Evolutionary conservation across 2,113 vertebrate species (phyloP).

Genomic region (Oryzias curvinotus): DNA sequence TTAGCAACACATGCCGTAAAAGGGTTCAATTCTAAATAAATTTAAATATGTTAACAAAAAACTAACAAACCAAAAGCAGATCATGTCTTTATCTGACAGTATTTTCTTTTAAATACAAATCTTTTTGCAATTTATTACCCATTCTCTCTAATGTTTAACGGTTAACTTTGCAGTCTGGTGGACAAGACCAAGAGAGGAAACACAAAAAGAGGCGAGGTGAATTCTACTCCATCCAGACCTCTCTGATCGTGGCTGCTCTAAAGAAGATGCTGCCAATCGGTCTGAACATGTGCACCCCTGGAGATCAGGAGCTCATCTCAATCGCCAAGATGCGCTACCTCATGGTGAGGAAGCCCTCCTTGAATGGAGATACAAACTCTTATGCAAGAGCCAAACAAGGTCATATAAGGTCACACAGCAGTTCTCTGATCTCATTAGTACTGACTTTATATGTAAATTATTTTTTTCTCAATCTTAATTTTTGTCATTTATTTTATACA

Average conservation of each 20-base stretch:
- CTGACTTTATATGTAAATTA: no score
- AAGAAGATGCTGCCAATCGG: conserved; percentile 99
- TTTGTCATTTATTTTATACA: no score
- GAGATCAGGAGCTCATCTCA: conserved; percentile 97
- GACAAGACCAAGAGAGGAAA: conserved; percentile 96
- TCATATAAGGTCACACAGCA: no score
- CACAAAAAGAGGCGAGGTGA: conserved; percentile 94
- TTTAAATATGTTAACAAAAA: no score
- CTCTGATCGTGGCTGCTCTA: conserved; percentile 94
- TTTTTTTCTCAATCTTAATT: no score
- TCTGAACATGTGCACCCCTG: conserved; percentile 97
- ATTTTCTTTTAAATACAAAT: neutral
- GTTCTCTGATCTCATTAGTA: no score
- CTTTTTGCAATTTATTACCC: neutral
- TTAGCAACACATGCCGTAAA: no score
- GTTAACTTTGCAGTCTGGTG: conserved; percentile 85
- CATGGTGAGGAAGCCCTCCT: conserved; percentile 77
- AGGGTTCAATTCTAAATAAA: no score
- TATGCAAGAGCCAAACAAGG: neutral
- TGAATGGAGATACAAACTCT: neutral
- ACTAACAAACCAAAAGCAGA: no score
- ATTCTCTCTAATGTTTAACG: conserved; percentile 10
- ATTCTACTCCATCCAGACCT: conserved; percentile 97
- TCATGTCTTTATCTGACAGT: no score
- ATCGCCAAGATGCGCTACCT: conserved; percentile 90